Conservation (phyloP, 2,113 vertebrate species). For the Phrynosoma platyrhinos region DNA sequence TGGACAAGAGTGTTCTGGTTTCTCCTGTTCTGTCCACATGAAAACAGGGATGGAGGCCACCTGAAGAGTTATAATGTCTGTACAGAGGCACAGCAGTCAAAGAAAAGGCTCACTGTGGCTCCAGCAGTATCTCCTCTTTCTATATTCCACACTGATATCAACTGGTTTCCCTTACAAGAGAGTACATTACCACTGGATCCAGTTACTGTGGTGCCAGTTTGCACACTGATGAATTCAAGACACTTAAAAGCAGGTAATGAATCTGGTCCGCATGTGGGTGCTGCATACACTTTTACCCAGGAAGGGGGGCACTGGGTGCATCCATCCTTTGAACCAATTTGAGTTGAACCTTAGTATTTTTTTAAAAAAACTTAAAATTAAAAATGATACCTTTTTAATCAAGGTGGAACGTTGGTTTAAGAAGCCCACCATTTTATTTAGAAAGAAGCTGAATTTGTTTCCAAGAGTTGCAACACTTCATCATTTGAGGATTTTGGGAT, state of each 20-base stretch:
- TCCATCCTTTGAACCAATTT: too few relatives aligned
- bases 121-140: not conserved
- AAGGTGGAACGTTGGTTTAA: not conserved
- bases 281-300: not conserved
- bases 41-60: not conserved
- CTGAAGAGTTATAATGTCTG: not conserved
- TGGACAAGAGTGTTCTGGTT: too few relatives aligned
- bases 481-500: too few relatives aligned
- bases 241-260: constrained; percentile 30
- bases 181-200: constrained; percentile 13
- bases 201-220: constrained; percentile 9
- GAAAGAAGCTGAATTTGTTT: not conserved
- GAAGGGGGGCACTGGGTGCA: too few relatives aligned
- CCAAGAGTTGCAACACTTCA: not conserved
- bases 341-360: too few relatives aligned
- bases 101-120: not conserved
- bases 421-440: too few relatives aligned
- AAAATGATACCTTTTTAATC: not conserved
- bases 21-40: too few relatives aligned
- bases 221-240: constrained; percentile 43
- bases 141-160: not conserved
- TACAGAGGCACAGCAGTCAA: not conserved
- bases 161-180: constrained; percentile 23
- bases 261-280: not conserved
- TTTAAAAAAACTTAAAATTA: too few relatives aligned